phyloP scores from a whole-genome alignment of 2,888 invertebrate species.

The Sympetrum striolatum region DNA sequence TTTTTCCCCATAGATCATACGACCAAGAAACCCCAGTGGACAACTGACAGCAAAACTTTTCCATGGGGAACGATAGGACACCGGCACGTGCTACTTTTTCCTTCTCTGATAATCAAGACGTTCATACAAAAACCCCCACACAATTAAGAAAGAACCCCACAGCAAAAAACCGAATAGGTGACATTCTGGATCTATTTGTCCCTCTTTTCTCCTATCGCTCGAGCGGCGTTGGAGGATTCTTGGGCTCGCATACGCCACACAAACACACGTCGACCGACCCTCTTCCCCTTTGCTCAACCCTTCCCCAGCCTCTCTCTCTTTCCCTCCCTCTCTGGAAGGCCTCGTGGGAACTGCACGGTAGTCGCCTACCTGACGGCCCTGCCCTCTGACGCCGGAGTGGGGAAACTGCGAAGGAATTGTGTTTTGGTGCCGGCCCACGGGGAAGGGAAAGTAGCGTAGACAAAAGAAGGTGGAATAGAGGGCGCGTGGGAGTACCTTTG shows the following conservation, averaged over 20 bases:
- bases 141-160: too few relatives aligned
- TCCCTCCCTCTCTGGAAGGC: conserved; percentile 7
- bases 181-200: neutral
- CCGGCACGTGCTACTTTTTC: too few relatives aligned
- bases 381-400: conserved; percentile 53
- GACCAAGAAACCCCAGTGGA: too few relatives aligned
- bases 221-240: neutral
- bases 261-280: neutral
- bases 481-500: neutral
- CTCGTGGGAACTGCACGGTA: conserved; percentile 70
- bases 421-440: conserved; percentile 38
- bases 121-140: too few relatives aligned
- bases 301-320: neutral
- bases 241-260: neutral
- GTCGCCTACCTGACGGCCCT: conserved; percentile 61
- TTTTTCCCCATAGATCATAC: too few relatives aligned
- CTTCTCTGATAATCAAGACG: too few relatives aligned
- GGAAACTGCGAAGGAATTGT: conserved; percentile 39
- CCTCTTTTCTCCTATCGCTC: neutral
- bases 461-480: neutral
- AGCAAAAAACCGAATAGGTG: neutral
- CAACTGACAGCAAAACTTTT: too few relatives aligned
- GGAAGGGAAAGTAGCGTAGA: neutral
- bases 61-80: too few relatives aligned
- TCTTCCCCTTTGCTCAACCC: neutral